A percentile compares a stretch with the other conserved stretches of the same genome.
Conservation (phyloP, 2,888 invertebrate species). For the Diaphora mendica region DNA sequence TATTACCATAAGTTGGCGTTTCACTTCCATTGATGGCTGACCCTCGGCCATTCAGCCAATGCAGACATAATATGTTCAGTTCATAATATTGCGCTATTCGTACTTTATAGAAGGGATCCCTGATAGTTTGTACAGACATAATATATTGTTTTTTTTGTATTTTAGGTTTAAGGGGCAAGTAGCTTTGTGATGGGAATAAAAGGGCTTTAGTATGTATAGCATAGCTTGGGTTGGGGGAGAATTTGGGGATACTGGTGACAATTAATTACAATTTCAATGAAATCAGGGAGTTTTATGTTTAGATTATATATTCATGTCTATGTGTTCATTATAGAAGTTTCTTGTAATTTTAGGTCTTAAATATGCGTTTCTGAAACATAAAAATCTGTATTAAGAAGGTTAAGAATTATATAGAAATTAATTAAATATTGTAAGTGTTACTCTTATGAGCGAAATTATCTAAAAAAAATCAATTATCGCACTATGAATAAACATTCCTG, state of each 20-base stretch:
- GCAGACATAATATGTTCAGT: constrained; percentile 50
- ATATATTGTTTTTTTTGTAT: constrained; percentile 27
- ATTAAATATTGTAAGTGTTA: too few relatives aligned
- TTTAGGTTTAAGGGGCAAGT: constrained; percentile 5
- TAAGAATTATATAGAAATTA: too few relatives aligned
- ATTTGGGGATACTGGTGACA: not conserved
- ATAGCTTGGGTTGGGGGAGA: not conserved
- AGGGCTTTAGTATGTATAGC: not conserved
- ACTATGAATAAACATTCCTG: too few relatives aligned
- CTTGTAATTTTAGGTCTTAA: not conserved
- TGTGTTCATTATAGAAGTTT: not conserved
- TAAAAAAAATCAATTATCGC: too few relatives aligned
- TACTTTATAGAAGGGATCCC: constrained; percentile 30
- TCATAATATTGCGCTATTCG: constrained; percentile 46
- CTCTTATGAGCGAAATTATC: too few relatives aligned
- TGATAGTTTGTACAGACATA: constrained; percentile 30
- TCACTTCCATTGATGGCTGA: constrained; percentile 48
- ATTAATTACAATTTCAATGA: not conserved
- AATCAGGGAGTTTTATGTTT: not conserved
- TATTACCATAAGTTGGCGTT: constrained; percentile 56
- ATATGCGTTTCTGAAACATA: too few relatives aligned
- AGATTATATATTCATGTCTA: not conserved
- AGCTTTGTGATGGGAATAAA: not conserved
- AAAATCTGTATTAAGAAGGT: too few relatives aligned
- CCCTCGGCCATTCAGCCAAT: constrained; percentile 51